These are phyloP conservation scores for Thumatha senex DNA, from an alignment of 2,888 invertebrate genomes.

Conservation along the genomic window DNA sequence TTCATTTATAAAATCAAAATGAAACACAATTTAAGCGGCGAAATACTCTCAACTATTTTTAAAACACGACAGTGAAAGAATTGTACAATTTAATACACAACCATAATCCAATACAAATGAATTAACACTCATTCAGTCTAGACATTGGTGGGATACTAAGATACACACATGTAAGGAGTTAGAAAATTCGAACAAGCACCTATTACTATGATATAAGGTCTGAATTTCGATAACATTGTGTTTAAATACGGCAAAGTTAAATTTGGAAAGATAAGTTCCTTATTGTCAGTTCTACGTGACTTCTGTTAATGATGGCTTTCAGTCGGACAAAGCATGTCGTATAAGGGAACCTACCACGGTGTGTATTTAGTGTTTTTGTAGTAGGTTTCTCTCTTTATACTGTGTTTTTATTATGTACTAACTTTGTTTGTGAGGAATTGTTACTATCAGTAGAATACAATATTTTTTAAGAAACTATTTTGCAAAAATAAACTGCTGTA, in stretches of 20 bases:
- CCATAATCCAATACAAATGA: slow-evolving; percentile 14
- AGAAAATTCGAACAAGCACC: background rate
- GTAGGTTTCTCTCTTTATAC: no score
- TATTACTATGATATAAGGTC: slow-evolving; percentile 6
- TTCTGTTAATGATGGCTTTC: slow-evolving; percentile 53
- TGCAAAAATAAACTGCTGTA: no score
- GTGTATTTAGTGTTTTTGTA: slow-evolving; percentile 15
- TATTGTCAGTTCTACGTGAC: slow-evolving; percentile 52
- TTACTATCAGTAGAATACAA: no score
- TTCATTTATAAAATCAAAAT: no score
- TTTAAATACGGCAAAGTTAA: slow-evolving; percentile 19
- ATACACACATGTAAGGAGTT: background rate
- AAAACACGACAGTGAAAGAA: slow-evolving; percentile 1
- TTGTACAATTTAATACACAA: slow-evolving; percentile 2
- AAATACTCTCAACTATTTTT: no score
- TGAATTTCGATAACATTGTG: background rate
- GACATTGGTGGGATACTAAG: slow-evolving; percentile 40
- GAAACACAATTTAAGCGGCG: no score
- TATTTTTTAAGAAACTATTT: no score
- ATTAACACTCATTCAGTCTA: slow-evolving; percentile 41
- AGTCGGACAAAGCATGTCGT: slow-evolving; percentile 16
- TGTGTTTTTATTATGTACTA: no score
- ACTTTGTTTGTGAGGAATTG: no score
- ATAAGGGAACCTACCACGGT: slow-evolving; percentile 19
- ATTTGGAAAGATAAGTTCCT: slow-evolving; percentile 44